Evolutionary conservation across 2,888 invertebrate genomes (phyloP).

Genomic region (Apocheima hispidaria): DNA sequence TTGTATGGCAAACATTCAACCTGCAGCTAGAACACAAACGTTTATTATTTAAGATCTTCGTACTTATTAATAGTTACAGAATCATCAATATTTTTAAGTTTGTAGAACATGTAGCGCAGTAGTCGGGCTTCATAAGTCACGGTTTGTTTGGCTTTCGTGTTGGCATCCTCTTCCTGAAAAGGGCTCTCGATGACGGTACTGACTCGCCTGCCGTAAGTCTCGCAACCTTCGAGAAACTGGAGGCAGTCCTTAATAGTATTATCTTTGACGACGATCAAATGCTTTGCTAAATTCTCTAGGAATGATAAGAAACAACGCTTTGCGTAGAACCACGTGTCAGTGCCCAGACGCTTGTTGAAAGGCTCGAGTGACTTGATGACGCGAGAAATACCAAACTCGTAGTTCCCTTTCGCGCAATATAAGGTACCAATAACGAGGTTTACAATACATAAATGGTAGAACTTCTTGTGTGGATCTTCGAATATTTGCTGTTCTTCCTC

Average conservation of each 20-base stretch:
- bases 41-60: constrained; percentile 80
- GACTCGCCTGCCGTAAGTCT: constrained; percentile 93
- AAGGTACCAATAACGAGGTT: constrained; percentile 99
- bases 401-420: constrained; percentile 99
- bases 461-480: constrained; percentile 97
- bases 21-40: too few relatives aligned
- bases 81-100: constrained; percentile 86
- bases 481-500: constrained; percentile 97
- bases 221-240: constrained; percentile 95
- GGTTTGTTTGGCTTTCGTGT: constrained; percentile 93
- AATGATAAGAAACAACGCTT: constrained; percentile 98
- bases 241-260: constrained; percentile 95
- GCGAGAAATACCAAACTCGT: constrained; percentile 98
- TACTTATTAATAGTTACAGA: constrained; percentile 83
- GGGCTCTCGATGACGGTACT: constrained; percentile 94
- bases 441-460: constrained; percentile 98
- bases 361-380: constrained; percentile 98
- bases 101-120: constrained; percentile 92
- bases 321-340: constrained; percentile 99
- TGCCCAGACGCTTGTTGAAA: constrained; percentile 96
- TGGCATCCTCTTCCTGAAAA: constrained; percentile 89
- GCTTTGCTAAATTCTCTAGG: constrained; percentile 95
- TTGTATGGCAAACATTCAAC: too few relatives aligned
- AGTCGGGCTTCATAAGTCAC: constrained; percentile 96
- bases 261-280: constrained; percentile 95